Percentiles rank a stretch among this genome's conserved stretches.
Evolutionary conservation across 2,113 vertebrate species (phyloP).

Genomic region (Ceuthmochares aereus): DNA sequence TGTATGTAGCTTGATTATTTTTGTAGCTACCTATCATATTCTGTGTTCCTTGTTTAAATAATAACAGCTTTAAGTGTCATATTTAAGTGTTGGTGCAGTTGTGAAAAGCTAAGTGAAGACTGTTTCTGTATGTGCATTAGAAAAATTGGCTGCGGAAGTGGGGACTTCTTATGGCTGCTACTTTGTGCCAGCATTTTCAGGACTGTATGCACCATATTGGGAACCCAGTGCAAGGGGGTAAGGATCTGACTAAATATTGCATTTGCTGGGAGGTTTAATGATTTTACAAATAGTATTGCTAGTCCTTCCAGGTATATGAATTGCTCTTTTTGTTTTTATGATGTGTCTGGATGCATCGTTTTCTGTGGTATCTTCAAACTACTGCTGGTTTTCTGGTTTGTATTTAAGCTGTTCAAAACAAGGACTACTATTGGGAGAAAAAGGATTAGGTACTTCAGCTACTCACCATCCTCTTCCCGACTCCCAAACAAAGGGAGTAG

Average conservation of each 20-base stretch:
- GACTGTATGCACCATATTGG: slow-evolving; percentile 98
- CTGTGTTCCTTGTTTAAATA: not conserved
- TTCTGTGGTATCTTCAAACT: not conserved
- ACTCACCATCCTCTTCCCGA: not conserved
- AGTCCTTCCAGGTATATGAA: not conserved
- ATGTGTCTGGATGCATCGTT: not conserved
- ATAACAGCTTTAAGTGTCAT: not conserved
- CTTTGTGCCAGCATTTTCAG: slow-evolving; percentile 97
- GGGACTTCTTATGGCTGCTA: slow-evolving; percentile 96
- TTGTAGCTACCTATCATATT: not conserved
- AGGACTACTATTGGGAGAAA: not conserved
- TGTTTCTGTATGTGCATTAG: slow-evolving; percentile 75
- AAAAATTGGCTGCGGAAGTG: slow-evolving; percentile 89
- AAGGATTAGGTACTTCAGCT: not conserved
- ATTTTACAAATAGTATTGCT: not conserved
- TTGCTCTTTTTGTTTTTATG: not conserved
- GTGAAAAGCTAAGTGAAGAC: not conserved
- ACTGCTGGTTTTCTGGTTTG: not conserved
- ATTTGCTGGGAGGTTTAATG: not conserved
- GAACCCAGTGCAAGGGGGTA: slow-evolving; percentile 97
- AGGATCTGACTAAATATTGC: slow-evolving; percentile 43
- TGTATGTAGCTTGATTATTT: not conserved
- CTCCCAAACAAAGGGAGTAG: not conserved
- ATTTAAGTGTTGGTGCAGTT: not conserved
- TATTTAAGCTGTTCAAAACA: not conserved